Evolutionary conservation across 1,140 invertebrate species (phyloP).

Genomic region (Scaptodrosophila lebanonensis): DNA sequence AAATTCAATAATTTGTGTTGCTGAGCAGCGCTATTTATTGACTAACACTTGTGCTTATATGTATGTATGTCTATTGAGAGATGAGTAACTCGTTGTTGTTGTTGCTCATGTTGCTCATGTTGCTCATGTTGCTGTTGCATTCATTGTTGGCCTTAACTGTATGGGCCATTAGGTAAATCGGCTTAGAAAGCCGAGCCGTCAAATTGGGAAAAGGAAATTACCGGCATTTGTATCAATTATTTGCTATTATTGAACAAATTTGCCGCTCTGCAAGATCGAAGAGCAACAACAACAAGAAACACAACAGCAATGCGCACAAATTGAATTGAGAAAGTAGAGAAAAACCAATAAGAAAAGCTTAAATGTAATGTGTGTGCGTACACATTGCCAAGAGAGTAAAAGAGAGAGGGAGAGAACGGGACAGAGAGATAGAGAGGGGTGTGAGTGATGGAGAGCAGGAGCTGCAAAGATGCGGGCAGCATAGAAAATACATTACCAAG

Average conservation of each 20-base stretch:
- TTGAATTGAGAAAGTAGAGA: slow-evolving; percentile 47
- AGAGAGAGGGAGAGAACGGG: neutral
- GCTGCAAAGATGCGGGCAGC: slow-evolving; percentile 44
- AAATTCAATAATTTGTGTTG: too few species aligned
- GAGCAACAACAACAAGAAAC: too few species aligned
- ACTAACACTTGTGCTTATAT: too few species aligned
- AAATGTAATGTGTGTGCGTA: slow-evolving; percentile 48
- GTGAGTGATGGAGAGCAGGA: too few species aligned
- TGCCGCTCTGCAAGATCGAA: too few species aligned
- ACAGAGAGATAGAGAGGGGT: neutral
- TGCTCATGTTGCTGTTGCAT: slow-evolving; percentile 6
- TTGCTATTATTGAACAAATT: slow-evolving; percentile 49
- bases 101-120: neutral
- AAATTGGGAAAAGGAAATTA: slow-evolving; percentile 32
- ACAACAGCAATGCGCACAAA: too few species aligned
- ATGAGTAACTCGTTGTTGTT: neutral
- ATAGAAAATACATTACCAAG: neutral
- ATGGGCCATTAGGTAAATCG: slow-evolving; percentile 57
- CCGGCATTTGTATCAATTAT: slow-evolving; percentile 60
- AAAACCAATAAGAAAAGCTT: slow-evolving; percentile 27
- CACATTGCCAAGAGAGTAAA: slow-evolving; percentile 14
- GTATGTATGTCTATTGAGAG: too few species aligned
- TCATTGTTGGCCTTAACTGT: slow-evolving; percentile 44
- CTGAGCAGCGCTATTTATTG: too few species aligned
- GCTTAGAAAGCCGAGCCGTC: slow-evolving; percentile 35